These are phyloP conservation scores for Pangasianodon gigas DNA, from an alignment of 2,113 vertebrate genomes.

Conservation along the genomic window DNA sequence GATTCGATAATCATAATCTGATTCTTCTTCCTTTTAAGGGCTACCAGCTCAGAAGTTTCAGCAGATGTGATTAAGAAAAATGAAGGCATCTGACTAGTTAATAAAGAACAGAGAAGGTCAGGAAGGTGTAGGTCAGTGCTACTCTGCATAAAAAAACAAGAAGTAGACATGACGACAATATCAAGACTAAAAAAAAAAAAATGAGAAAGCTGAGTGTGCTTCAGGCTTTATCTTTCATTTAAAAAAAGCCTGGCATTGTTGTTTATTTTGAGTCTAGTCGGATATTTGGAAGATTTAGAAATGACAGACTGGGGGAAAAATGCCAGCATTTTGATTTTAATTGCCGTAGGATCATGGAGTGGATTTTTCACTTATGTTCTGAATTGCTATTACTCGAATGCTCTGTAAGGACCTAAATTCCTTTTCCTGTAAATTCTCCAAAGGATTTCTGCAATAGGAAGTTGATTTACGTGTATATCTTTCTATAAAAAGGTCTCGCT, in stretches of 20 bases:
- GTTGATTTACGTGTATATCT: constrained; percentile 16
- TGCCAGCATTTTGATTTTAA: background rate
- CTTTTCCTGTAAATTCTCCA: background rate
- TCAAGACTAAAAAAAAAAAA: background rate
- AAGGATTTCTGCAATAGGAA: constrained; percentile 21
- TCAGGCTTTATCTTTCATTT: background rate
- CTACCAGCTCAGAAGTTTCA: constrained; percentile 51
- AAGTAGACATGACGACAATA: background rate
- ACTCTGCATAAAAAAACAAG: background rate
- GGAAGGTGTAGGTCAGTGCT: background rate
- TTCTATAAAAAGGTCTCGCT: background rate
- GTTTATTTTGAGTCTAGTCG: background rate
- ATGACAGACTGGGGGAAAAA: background rate
- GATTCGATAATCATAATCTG: background rate
- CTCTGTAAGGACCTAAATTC: background rate
- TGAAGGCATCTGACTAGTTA: background rate
- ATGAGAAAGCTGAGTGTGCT: background rate
- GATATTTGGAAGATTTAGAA: background rate
- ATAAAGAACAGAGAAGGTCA: background rate
- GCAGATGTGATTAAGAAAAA: background rate
- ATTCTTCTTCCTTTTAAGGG: constrained; percentile 81
- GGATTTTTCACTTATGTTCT: background rate
- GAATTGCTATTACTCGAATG: background rate
- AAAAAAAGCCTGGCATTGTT: background rate
- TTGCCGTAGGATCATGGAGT: background rate